Evolutionary conservation across 1,140 invertebrate species (phyloP), one percentile per base, ranked within the genome.

Genomic region (Mercenaria mercenaria): DNA sequence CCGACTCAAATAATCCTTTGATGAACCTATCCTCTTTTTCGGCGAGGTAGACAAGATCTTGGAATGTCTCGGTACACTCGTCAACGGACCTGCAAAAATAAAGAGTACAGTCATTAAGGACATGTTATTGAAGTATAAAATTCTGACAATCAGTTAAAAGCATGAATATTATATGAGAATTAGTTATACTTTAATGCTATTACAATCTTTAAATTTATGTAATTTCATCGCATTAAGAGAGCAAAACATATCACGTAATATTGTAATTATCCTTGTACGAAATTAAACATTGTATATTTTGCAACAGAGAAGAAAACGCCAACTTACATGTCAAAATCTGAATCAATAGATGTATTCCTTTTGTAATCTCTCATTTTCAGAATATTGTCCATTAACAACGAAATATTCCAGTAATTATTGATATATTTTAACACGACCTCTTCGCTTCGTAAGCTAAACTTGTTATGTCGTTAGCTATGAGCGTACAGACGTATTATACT

Each of bases 281-380:
- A n/a, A n/a, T n/a, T n/a, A n/a, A 61, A 61, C 6, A n/a, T 23
- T 20, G 23, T 29, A 61, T 61, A 11, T 61, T 61, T 64, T 64
- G 18, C 2, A 64, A 26, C 11, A 13, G 23, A 64, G 26, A 56
- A 39, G 18, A 52, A 47, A 43, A 41, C 20, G 74, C 56, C 64
- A 79, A 81, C 86, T 88, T 88, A 88, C 86, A 81, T 81, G n/a
- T 80, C 86, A 72, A 26, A 20, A 72, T 72, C 77, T 23, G 76
- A 80, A 69, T 88, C 86, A 23, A 80, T 43, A 23, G 86, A 88
- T 10, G 56, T 88, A 88, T 88, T 88, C 76, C 86, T 88, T 23
- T 34, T 69, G 34, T 88, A 88, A 23, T 41, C 34, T 67, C 76
- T 81, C 76, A 81, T 81, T 61, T 20, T 43, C n/a, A 32, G 32